Evolutionary conservation across 2,888 invertebrate genomes (phyloP).

Genomic region (Stratiomys singularior): DNA sequence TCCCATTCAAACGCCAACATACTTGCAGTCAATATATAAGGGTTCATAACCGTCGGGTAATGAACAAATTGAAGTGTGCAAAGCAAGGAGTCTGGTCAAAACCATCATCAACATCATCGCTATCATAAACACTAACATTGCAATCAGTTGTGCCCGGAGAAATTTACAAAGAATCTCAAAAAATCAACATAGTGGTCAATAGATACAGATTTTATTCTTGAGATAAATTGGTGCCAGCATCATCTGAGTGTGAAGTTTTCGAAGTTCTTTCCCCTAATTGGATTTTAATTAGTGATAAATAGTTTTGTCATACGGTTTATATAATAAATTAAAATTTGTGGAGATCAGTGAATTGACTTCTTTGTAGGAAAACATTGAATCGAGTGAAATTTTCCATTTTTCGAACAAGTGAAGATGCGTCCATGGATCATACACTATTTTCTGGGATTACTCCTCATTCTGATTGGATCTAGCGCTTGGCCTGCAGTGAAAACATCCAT

Average conservation of each 20-base stretch:
- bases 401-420: background rate
- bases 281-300: no score
- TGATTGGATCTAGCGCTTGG: conserved; percentile 58
- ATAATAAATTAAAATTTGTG: no score
- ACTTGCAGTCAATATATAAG: conserved; percentile 45
- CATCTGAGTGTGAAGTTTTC: background rate
- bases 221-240: background rate
- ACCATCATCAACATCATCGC: background rate
- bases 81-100: conserved; percentile 39
- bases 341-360: no score
- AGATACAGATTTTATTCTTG: background rate
- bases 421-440: no score
- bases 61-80: conserved; percentile 50
- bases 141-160: background rate
- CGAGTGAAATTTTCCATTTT: background rate
- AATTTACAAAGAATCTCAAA: conserved; percentile 2
- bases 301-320: no score
- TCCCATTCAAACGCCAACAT: background rate
- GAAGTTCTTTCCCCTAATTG: no score
- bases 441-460: conserved; percentile 50
- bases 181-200: background rate
- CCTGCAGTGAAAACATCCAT: conserved; percentile 63
- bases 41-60: conserved; percentile 44
- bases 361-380: no score
- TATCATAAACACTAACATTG: background rate